phyloP scores from a whole-genome alignment of 2,888 invertebrate species.

The Acronicta aceris region DNA sequence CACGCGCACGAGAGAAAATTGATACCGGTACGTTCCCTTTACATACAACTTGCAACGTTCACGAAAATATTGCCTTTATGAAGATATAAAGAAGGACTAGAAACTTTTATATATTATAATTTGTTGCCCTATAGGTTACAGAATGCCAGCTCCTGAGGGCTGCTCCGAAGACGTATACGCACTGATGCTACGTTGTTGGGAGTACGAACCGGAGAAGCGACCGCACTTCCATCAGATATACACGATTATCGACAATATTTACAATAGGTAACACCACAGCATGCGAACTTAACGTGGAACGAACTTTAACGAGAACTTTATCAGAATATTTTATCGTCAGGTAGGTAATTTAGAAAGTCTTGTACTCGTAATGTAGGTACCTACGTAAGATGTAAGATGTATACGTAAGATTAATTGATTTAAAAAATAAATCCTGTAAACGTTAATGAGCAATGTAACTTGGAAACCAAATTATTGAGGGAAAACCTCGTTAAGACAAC shows the following conservation, averaged over 20 bases:
- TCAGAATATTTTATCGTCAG: background rate
- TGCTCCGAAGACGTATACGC: conserved; percentile 97
- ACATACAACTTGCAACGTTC: background rate
- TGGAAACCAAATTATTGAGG: background rate
- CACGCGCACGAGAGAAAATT: conserved; percentile 97
- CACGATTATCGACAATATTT: conserved; percentile 92
- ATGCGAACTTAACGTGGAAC: background rate
- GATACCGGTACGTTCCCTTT: conserved; percentile 92
- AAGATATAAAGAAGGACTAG: too few species aligned
- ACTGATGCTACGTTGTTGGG: conserved; percentile 98
- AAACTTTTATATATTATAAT: too few species aligned
- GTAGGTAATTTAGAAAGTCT: background rate
- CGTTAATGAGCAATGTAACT: background rate
- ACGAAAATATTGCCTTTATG: too few species aligned
- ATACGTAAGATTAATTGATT: background rate
- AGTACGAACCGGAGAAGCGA: conserved; percentile 96
- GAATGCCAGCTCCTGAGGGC: conserved; percentile 97
- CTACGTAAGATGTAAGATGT: background rate
- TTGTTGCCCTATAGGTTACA: conserved; percentile 91
- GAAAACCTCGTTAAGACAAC: background rate
- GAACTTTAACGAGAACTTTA: conserved; percentile 1
- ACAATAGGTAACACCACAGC: conserved; percentile 75
- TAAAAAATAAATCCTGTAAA: background rate
- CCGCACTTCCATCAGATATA: conserved; percentile 97
- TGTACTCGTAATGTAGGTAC: too few species aligned